Evolutionary conservation across 30 jellyfish, hydroid and myxozoan species (phyloP), one percentile per base, ranked within the genome.

Genomic region (Hydra vulgaris): DNA sequence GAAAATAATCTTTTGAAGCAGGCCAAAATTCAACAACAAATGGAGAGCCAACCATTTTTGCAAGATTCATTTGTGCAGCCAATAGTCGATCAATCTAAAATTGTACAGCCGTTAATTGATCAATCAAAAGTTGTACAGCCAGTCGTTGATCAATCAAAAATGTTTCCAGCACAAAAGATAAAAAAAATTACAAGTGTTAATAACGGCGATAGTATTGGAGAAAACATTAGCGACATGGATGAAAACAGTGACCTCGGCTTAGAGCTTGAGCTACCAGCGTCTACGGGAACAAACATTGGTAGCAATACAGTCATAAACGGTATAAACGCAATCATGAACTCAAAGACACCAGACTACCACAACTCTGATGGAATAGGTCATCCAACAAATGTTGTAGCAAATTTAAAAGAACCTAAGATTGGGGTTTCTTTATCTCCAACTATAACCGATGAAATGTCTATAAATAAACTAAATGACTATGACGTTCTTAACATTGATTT

Each of bases 401-500:
- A 23, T 16, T n/a, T 68, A 54, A 78, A 53, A 54, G 85, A 78
- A 17, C 85, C 27, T 1, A 19, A 23, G 25, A 69, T 78, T 15
- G 61, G 74, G 54, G 85, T 78, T 53, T 27, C 85, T 19, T 78
- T 78, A 66, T 26, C 85, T 52, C 85, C 85, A 17, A 26, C 76
- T 27, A 78, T 52, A 3, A 26, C 96, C 8, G 85, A 81, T 66
- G 89, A 89, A 23, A 83, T 81, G 18, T 89, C 97, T 27, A 91
- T 91, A 18, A 91, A 87, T 73, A 89, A 84, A n/a, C 86, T 91
- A 27, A 87, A 92, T 24, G 98, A 91, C 74, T 86, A 82, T 76
- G 98, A 91, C 53, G 80, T 91, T 19, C 84, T 91, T 26, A 96
- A 83, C 61, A 82, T 91, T 73, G 98, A 91, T 79, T 78, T 91